phyloP scores from a whole-genome alignment of 2,888 invertebrate species.

The Pharmacophagus antenor region DNA sequence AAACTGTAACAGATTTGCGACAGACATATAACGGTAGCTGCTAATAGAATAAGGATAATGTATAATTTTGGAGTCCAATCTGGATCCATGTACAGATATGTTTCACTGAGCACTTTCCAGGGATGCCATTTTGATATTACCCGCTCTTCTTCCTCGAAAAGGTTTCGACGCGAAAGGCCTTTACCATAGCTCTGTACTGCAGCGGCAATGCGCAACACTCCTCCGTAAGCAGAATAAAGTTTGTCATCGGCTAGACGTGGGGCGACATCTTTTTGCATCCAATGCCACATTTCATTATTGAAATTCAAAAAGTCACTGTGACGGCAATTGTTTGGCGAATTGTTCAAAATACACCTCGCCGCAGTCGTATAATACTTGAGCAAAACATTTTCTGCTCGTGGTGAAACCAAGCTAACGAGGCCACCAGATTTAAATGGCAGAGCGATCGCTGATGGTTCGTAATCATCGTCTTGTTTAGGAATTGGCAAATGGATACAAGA shows the following conservation, averaged over 20 bases:
- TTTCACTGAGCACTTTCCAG: constrained; percentile 50
- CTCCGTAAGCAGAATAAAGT: constrained; percentile 66
- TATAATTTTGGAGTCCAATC: constrained; percentile 60
- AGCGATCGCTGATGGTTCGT: constrained; percentile 55
- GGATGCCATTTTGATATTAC: constrained; percentile 53
- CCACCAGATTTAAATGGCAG: constrained; percentile 63
- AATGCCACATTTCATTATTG: constrained; percentile 70
- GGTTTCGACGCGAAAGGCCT: constrained; percentile 59
- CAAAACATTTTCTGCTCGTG: constrained; percentile 56
- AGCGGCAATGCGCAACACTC: constrained; percentile 66
- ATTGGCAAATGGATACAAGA: constrained; percentile 63
- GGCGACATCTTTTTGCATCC: constrained; percentile 71
- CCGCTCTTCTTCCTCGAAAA: constrained; percentile 47
- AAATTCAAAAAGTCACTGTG: constrained; percentile 67
- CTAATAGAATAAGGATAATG: constrained; percentile 48
- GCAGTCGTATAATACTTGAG: constrained; percentile 68
- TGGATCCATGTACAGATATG: constrained; percentile 50
- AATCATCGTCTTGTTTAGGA: constrained; percentile 58
- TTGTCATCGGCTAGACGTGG: constrained; percentile 65
- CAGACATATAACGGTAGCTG: constrained; percentile 52
- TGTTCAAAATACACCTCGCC: constrained; percentile 60
- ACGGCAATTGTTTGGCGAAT: constrained; percentile 60
- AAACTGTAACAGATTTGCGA: constrained; percentile 60
- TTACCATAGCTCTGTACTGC: constrained; percentile 69
- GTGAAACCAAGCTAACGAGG: constrained; percentile 55